Conservation (phyloP, 1,140 invertebrate genomes). For the Trichonephila clavipes region DNA sequence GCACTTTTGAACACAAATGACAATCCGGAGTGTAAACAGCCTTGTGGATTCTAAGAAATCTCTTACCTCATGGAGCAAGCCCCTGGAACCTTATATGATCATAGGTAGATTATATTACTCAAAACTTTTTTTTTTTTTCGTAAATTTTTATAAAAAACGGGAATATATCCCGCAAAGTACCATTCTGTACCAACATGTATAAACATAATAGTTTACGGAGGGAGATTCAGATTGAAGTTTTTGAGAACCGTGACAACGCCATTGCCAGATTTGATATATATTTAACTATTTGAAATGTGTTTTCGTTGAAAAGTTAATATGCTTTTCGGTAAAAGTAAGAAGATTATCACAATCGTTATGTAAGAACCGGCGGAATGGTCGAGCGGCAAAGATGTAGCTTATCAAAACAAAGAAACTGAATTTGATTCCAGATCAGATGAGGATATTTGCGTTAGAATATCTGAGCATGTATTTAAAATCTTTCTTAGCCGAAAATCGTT, state of each 20-base stretch:
- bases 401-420: too few species aligned
- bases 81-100: conserved; percentile 50
- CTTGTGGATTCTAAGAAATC: not conserved
- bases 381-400: too few species aligned
- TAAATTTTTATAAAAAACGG: conserved; percentile 21
- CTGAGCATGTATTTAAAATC: too few species aligned
- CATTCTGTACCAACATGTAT: conserved; percentile 55
- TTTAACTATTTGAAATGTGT: not conserved
- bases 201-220: conserved; percentile 56
- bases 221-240: not conserved
- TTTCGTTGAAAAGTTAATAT: not conserved
- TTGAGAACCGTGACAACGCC: not conserved
- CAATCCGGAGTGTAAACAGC: not conserved
- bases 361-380: too few species aligned
- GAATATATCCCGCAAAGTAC: conserved; percentile 33
- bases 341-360: too few species aligned
- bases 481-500: too few species aligned
- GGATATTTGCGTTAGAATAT: too few species aligned
- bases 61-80: conserved; percentile 64
- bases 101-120: conserved; percentile 29
- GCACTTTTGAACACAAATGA: not conserved
- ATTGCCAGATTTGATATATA: not conserved
- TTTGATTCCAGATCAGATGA: too few species aligned
- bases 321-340: too few species aligned
- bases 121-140: not conserved